These are phyloP conservation scores for Erpobdella octoculata DNA, from an alignment of 2,888 invertebrate genomes.

Conservation along the genomic window DNA sequence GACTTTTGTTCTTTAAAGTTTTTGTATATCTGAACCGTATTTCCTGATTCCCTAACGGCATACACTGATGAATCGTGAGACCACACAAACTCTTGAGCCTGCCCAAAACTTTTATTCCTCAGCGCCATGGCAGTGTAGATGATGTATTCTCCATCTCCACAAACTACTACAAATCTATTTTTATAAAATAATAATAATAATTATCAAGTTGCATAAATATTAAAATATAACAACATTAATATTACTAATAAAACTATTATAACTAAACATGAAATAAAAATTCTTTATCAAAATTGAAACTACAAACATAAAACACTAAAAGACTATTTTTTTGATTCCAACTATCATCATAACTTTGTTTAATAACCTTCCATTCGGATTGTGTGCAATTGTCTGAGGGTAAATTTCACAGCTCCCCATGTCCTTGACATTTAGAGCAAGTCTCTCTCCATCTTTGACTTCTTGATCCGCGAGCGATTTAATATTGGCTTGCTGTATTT, in stretches of 20 bases:
- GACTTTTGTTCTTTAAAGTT: slow-evolving; percentile 94
- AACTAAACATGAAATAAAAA: background rate
- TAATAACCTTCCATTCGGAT: slow-evolving; percentile 81
- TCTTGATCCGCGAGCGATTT: slow-evolving; percentile 57
- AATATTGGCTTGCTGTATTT: slow-evolving; percentile 90
- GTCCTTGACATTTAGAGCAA: slow-evolving; percentile 90
- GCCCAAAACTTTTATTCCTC: slow-evolving; percentile 94
- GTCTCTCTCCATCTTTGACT: slow-evolving; percentile 79
- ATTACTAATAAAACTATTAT: background rate
- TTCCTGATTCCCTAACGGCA: slow-evolving; percentile 72
- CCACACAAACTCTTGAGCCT: slow-evolving; percentile 98
- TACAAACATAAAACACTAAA: too few species aligned
- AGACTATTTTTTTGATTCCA: too few species aligned
- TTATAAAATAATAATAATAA: background rate
- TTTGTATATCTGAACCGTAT: slow-evolving; percentile 82
- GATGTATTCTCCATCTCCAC: slow-evolving; percentile 98
- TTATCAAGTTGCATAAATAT: background rate
- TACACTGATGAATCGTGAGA: slow-evolving; percentile 74
- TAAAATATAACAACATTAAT: background rate
- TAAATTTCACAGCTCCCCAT: slow-evolving; percentile 99
- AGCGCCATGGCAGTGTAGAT: slow-evolving; percentile 99
- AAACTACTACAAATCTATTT: slow-evolving; percentile 83
- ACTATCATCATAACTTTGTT: background rate
- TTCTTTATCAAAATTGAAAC: too few species aligned
- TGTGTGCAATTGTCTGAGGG: slow-evolving; percentile 94